These are phyloP conservation scores for Lithosia quadra DNA, from an alignment of 2,888 invertebrate species.

Conservation along the genomic window DNA sequence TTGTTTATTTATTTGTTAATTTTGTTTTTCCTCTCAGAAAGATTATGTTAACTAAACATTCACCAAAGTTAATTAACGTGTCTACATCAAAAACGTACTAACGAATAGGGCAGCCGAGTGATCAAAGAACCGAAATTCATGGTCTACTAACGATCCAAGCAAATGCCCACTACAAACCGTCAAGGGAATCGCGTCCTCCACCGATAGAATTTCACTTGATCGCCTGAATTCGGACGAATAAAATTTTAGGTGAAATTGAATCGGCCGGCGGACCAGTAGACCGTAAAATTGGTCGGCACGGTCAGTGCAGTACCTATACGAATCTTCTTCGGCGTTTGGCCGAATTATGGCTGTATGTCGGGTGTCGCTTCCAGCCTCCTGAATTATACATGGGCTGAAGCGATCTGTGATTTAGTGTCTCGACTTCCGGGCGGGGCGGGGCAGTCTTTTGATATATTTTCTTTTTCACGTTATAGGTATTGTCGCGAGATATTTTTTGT, in stretches of 20 bases:
- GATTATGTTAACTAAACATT: neutral
- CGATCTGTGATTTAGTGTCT: constrained; percentile 80
- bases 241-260: constrained; percentile 85
- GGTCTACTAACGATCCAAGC: constrained; percentile 59
- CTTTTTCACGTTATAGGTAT: constrained; percentile 65
- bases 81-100: constrained; percentile 30
- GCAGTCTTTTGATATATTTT: constrained; percentile 71
- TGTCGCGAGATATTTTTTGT: constrained; percentile 50
- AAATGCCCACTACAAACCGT: constrained; percentile 67
- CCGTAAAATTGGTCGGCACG: constrained; percentile 83
- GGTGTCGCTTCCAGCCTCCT: constrained; percentile 75
- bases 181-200: constrained; percentile 68
- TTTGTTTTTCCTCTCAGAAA: neutral
- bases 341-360: constrained; percentile 71
- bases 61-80: constrained; percentile 36
- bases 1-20: neutral
- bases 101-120: constrained; percentile 40
- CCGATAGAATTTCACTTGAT: constrained; percentile 80
- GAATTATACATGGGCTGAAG: constrained; percentile 81
- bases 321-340: constrained; percentile 77
- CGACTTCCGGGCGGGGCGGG: constrained; percentile 66
- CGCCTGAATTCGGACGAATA: constrained; percentile 80
- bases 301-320: constrained; percentile 68
- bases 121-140: constrained; percentile 49
- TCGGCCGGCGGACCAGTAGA: constrained; percentile 79